Percentiles rank a stretch among this genome's conserved stretches.
phyloP scores from a whole-genome alignment of 92 coral and sea anemone species.

The Bergia puertoricense region DNA sequence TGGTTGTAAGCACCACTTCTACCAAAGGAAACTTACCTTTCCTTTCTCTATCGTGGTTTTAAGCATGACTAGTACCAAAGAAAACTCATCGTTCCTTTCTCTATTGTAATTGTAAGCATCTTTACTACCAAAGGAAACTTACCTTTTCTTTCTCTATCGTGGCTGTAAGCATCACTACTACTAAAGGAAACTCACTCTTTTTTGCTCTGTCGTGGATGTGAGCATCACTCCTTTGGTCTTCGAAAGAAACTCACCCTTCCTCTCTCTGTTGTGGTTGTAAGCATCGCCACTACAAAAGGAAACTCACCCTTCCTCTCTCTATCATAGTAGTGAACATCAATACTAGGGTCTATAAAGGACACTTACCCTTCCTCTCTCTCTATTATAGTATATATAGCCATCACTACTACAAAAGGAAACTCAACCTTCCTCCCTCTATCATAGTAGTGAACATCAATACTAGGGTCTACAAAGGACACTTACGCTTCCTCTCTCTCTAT shows the following conservation, averaged over 20 bases:
- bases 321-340: no score
- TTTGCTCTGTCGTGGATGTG: no score
- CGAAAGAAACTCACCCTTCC: constrained; percentile 72
- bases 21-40: neutral
- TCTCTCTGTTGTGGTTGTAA: constrained; percentile 14
- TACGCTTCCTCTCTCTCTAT: neutral
- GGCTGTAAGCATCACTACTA: constrained; percentile 90
- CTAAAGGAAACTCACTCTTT: constrained; percentile 53
- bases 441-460: constrained; percentile 93
- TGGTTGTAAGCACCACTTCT: constrained; percentile 89
- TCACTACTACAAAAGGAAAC: neutral
- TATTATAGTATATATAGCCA: no score
- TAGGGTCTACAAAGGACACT: constrained; percentile 52
- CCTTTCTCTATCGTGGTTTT: no score
- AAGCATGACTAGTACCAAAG: no score
- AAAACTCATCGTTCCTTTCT: no score
- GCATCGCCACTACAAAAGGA: no score
- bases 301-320: constrained; percentile 48
- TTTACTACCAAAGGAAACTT: neutral
- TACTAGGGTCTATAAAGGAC: no score
- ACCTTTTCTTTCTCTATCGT: constrained; percentile 93
- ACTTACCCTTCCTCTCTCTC: no score
- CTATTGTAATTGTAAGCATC: no score
- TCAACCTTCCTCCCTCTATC: constrained; percentile 93
- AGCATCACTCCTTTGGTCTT: constrained; percentile 55